These are phyloP conservation scores for Chiroxiphia lanceolata DNA, from an alignment of 2,797 vertebrate species.

Conservation along the genomic window DNA sequence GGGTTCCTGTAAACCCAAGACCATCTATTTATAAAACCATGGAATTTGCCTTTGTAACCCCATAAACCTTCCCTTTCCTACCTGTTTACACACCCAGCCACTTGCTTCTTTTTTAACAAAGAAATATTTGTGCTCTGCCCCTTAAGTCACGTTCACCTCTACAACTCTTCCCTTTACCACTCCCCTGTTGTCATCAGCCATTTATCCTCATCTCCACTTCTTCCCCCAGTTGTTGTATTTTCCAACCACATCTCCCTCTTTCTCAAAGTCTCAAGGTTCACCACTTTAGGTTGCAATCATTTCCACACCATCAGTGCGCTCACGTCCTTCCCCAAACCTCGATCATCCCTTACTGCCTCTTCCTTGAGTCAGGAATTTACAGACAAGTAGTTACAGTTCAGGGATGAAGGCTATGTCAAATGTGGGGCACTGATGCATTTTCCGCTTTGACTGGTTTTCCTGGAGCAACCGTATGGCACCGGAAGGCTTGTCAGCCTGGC, in stretches of 20 bases:
- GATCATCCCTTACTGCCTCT: not conserved
- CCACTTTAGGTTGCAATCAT: not conserved
- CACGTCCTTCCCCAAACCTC: not conserved
- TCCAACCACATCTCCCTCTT: not conserved
- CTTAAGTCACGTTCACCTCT: not conserved
- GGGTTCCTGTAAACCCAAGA: not conserved
- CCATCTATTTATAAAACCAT: not conserved
- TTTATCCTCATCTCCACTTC: not conserved
- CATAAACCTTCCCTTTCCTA: not conserved
- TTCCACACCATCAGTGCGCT: not conserved
- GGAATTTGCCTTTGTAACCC: not conserved
- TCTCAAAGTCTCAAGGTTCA: not conserved
- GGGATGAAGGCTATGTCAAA: not conserved
- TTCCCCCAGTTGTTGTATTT: not conserved
- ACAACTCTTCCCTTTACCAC: not conserved
- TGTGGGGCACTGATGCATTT: not conserved
- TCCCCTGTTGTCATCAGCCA: not conserved
- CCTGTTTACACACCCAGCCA: not conserved
- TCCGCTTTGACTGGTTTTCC: rapidly evolving
- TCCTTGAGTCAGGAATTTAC: not conserved
- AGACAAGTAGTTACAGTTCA: not conserved
- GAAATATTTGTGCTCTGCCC: not conserved
- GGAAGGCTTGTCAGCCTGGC: not conserved
- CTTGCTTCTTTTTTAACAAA: not conserved
- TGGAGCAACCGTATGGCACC: rapidly evolving